Conservation (phyloP, 2,888 invertebrate genomes). For the Argynnis bischoffii region DNA sequence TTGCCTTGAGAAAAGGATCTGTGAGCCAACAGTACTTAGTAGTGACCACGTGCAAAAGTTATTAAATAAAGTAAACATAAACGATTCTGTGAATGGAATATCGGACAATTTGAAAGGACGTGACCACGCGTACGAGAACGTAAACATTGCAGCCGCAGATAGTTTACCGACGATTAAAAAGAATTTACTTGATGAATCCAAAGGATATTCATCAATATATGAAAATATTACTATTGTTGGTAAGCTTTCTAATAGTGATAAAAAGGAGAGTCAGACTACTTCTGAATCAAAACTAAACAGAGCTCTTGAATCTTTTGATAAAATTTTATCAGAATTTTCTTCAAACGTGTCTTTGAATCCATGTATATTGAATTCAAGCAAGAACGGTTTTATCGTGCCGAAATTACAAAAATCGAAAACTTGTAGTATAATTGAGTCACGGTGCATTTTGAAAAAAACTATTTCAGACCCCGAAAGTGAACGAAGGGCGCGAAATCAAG, state of each 20-base stretch:
- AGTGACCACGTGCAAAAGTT: conserved; percentile 73
- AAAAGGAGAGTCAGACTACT: conserved; percentile 43
- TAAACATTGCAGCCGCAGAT: conserved; percentile 58
- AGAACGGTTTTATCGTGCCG: conserved; percentile 69
- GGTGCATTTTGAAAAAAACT: conserved; percentile 85
- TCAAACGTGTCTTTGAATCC: conserved; percentile 55
- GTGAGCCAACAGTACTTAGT: conserved; percentile 63
- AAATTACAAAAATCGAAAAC: conserved; percentile 87
- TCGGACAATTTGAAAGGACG: conserved; percentile 53
- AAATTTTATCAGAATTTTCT: conserved; percentile 73
- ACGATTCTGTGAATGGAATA: conserved; percentile 61
- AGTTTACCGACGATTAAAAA: conserved; percentile 40
- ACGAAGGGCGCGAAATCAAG: conserved; percentile 61
- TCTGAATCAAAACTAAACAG: conserved; percentile 69
- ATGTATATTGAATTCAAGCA: conserved; percentile 50
- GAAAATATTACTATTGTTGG: conserved; percentile 76
- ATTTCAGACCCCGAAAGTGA: conserved; percentile 73
- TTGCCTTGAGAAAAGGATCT: conserved; percentile 72
- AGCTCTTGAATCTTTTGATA: conserved; percentile 78
- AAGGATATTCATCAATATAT: conserved; percentile 75
- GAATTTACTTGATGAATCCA: conserved; percentile 65
- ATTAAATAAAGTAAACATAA: conserved; percentile 55
- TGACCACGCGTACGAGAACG: conserved; percentile 75
- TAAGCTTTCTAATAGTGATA: conserved; percentile 46
- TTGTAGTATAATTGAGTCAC: conserved; percentile 86